Evolutionary conservation across 2,888 invertebrate species (phyloP).

Genomic region (Cephus runcator): DNA sequence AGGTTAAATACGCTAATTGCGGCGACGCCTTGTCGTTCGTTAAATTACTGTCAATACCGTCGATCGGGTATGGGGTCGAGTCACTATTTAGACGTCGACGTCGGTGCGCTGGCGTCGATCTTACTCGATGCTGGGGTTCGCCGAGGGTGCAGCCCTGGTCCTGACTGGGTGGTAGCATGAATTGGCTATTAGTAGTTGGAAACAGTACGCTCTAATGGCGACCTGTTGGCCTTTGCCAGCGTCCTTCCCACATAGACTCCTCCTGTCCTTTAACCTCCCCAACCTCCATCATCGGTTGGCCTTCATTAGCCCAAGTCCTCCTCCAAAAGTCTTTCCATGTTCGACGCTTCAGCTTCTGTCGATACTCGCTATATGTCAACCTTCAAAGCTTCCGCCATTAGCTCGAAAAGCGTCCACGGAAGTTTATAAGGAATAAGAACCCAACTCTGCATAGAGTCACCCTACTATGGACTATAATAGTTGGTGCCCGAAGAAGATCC

Average conservation of each 20-base stretch:
- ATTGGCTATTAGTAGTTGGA: constrained; percentile 68
- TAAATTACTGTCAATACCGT: constrained; percentile 5
- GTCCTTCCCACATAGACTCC: constrained; percentile 37
- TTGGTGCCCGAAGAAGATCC: neutral
- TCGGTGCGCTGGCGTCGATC: neutral
- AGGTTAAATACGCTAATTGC: constrained; percentile 7
- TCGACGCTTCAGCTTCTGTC: constrained; percentile 25
- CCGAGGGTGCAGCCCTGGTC: constrained; percentile 27
- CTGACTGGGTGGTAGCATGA: constrained; percentile 58
- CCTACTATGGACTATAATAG: no score
- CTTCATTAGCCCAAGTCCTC: constrained; percentile 53
- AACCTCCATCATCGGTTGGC: constrained; percentile 36
- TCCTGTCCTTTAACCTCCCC: neutral
- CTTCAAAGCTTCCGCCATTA: neutral
- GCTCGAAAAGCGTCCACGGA: neutral
- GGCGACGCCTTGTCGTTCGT: neutral
- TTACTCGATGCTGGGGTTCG: neutral
- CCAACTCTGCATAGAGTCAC: neutral
- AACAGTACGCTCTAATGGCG: constrained; percentile 65
- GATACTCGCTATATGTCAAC: neutral
- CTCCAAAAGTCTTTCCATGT: neutral
- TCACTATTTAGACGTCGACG: neutral
- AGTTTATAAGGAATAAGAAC: neutral
- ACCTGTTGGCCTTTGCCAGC: constrained; percentile 64
- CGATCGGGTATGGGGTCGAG: neutral